Evolutionary conservation across 2,797 vertebrate genomes (phyloP), one percentile per base, ranked within the genome.

Genomic region (Gallinago stenura): DNA sequence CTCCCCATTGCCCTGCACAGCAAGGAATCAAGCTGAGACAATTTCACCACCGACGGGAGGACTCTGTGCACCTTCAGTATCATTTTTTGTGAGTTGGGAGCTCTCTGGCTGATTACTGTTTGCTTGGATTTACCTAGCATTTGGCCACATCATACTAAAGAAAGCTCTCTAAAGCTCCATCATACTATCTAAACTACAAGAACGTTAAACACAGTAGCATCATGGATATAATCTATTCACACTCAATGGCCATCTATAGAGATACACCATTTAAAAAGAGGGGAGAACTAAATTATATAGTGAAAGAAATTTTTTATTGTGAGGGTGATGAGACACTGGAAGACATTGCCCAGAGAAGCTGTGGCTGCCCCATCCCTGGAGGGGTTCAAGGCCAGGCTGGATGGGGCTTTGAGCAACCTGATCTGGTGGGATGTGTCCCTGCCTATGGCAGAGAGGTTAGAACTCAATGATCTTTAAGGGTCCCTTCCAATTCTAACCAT

Each of bases 1-100:
- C 7, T 71, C 22, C 25, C 7, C 46, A 20, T 26, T 48, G 31
- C 14, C 9, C 15, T 1, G 0, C 1, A 2, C 10, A 68, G 35
- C n/a, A 56, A 57, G 41, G 82, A 84, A 85, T 35, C 11, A 56
- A 69, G 14, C 12, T 31, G 14, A 82, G 58, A 61, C 12, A 10
- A 25, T 33, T 68, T 84, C 37, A 37, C 9, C 50, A 17, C 24
- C 41, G 10, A 5, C 58, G 86, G 51, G 30, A 76, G 22, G 24
- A 60, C 24, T 65, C 37, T 8, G 6, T 53, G 14, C 7, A 28
- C n/a, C 50, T 78, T 41, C 21, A 53, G 3, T 14, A 33, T 22
- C 5, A 13, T 15, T 26, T 77, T 53, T 41, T 72, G 53, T 81
- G n/a, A 92, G 26, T 9, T 9, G 2, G 15, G 10, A 75, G 12